A percentile compares a stretch with the other conserved stretches of the same genome.
Evolutionary conservation across 1,140 invertebrate genomes (phyloP).

Genomic region (Lordiphosa stackelbergi): DNA sequence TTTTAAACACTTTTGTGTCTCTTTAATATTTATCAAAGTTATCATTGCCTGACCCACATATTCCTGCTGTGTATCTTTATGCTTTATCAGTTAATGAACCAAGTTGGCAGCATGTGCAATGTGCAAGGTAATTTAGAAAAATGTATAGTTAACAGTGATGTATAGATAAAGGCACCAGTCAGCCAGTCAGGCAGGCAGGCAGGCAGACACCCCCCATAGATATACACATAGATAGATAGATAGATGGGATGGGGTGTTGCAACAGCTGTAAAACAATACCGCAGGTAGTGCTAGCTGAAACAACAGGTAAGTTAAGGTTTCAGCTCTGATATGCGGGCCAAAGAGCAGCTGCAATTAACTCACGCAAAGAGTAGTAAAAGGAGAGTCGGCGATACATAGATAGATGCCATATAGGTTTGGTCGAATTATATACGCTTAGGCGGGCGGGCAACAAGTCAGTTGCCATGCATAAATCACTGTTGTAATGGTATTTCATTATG

Average conservation of each 20-base stretch:
- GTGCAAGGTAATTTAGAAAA: conserved; percentile 26
- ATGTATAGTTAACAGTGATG: conserved; percentile 42
- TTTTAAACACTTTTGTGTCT: not conserved
- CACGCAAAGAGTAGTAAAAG: conserved; percentile 24
- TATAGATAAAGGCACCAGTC: conserved; percentile 22
- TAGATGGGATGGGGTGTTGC: conserved; percentile 47
- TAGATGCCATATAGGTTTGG: conserved; percentile 34
- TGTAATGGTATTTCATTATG: not conserved
- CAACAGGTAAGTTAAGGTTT: conserved; percentile 45
- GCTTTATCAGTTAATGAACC: conserved; percentile 59
- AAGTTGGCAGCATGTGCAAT: conserved; percentile 21
- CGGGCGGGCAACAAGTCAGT: conserved; percentile 19
- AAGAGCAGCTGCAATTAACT: conserved; percentile 58
- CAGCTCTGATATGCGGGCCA: conserved; percentile 34
- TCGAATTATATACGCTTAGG: conserved; percentile 55
- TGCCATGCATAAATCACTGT: conserved; percentile 39
- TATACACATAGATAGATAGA: conserved; percentile 40
- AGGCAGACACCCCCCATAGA: conserved; percentile 32
- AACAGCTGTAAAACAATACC: conserved; percentile 55
- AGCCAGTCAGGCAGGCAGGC: conserved; percentile 29
- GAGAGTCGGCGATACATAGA: conserved; percentile 1
- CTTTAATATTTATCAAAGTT: conserved; percentile 21
- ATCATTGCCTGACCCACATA: conserved; percentile 43
- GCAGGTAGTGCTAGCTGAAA: conserved; percentile 8
- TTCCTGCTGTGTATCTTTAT: conserved; percentile 10